phyloP scores from a whole-genome alignment of 2,888 invertebrate genomes.

The Lycaena phlaeas region DNA sequence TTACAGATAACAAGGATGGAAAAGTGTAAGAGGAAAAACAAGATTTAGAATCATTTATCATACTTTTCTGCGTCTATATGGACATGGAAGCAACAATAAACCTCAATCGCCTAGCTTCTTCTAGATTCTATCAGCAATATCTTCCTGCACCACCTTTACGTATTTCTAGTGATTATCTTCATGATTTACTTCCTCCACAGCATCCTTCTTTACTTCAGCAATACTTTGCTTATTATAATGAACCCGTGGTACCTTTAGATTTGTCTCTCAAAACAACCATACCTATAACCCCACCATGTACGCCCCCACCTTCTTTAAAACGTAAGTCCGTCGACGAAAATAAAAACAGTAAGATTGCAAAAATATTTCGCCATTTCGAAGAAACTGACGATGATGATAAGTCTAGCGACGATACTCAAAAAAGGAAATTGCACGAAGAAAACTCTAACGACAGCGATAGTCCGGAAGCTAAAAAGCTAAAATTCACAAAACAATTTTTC shows the following conservation, averaged over 20 bases:
- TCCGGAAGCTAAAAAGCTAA: conserved; percentile 59
- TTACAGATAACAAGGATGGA: conserved; percentile 28
- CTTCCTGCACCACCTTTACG: conserved; percentile 51
- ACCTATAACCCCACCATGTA: conserved; percentile 84
- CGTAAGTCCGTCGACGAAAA: conserved; percentile 43
- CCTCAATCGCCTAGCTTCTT: conserved; percentile 50
- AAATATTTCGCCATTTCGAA: conserved; percentile 60
- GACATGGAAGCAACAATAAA: conserved; percentile 62
- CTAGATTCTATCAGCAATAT: conserved; percentile 61
- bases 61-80: conserved; percentile 7
- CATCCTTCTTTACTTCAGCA: conserved; percentile 65
- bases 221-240: conserved; percentile 73
- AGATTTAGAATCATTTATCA: background rate
- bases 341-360: conserved; percentile 47
- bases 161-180: conserved; percentile 53
- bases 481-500: conserved; percentile 60
- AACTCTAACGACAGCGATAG: conserved; percentile 55
- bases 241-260: conserved; percentile 80
- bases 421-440: conserved; percentile 44
- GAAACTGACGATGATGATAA: conserved; percentile 40
- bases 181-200: conserved; percentile 56
- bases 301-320: conserved; percentile 79
- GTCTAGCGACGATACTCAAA: conserved; percentile 32
- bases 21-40: conserved; percentile 9
- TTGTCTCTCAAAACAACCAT: conserved; percentile 80